These are phyloP conservation scores for Cryptophagus acutangulus DNA, from an alignment of 2,888 invertebrate genomes.

Conservation along the genomic window DNA sequence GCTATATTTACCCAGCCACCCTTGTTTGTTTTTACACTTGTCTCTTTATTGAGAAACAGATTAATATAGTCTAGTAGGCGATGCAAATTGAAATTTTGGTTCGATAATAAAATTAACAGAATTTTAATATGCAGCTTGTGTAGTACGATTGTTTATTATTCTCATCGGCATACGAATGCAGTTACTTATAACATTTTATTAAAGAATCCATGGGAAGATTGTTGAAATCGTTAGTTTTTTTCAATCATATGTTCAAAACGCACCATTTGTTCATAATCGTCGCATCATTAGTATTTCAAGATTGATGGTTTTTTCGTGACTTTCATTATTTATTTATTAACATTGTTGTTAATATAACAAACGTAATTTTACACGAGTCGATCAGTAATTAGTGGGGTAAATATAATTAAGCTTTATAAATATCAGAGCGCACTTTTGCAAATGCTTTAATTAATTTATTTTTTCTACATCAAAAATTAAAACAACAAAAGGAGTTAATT, in stretches of 20 bases:
- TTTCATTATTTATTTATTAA: background rate
- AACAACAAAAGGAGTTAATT: too few species aligned
- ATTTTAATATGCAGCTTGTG: constrained; percentile 5
- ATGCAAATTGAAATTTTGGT: constrained; percentile 36
- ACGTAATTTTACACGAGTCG: too few species aligned
- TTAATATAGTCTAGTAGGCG: constrained; percentile 34
- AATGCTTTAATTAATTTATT: too few species aligned
- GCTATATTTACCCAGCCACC: constrained; percentile 45
- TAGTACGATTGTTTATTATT: constrained; percentile 36
- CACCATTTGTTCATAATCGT: background rate
- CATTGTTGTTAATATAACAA: too few species aligned
- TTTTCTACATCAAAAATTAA: too few species aligned
- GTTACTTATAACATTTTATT: constrained; percentile 37
- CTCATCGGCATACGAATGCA: constrained; percentile 33
- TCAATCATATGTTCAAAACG: background rate
- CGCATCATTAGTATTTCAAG: background rate
- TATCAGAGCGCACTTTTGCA: too few species aligned
- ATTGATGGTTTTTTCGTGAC: constrained; percentile 1
- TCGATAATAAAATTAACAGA: constrained; percentile 19
- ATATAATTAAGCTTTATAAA: too few species aligned
- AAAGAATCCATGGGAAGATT: constrained; percentile 11
- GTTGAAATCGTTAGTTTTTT: constrained; percentile 1
- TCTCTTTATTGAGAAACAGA: constrained; percentile 43
- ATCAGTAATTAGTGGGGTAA: too few species aligned
- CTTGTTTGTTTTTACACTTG: constrained; percentile 50